Conservation (phyloP, 2,113 vertebrate genomes). For the Nesospiza acunhae region DNA sequence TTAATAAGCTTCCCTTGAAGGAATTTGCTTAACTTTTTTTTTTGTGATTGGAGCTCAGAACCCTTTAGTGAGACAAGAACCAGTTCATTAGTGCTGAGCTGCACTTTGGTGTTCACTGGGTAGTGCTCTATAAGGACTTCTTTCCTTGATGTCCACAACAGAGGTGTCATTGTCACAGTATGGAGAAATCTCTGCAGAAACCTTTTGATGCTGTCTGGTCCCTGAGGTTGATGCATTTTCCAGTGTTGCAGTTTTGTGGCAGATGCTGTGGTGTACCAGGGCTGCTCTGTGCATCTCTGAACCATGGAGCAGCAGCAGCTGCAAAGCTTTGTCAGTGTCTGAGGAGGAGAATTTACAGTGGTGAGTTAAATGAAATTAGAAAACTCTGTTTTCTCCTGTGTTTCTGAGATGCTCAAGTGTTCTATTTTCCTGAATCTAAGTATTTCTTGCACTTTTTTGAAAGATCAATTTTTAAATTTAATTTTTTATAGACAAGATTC, state of each 20-base stretch:
- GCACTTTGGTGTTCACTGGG: neutral
- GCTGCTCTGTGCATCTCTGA: neutral
- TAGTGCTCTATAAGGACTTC: neutral
- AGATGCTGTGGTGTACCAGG: neutral
- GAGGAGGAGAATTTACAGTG: neutral
- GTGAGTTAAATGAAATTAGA: neutral
- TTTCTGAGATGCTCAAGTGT: neutral
- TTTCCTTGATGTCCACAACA: neutral
- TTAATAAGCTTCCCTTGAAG: neutral
- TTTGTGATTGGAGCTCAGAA: neutral
- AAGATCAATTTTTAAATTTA: rapidly evolving
- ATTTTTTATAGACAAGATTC: neutral
- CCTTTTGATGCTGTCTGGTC: neutral
- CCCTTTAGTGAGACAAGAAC: neutral
- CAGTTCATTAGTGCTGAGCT: neutral
- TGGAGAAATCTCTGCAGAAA: neutral
- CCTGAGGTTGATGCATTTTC: neutral
- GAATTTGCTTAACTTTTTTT: neutral
- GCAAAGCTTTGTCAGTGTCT: neutral
- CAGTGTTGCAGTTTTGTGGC: neutral
- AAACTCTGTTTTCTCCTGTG: neutral
- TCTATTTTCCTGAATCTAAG: neutral
- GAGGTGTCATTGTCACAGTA: neutral
- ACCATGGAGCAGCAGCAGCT: neutral
- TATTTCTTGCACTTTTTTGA: neutral